These are phyloP conservation scores for Xiphophorus maculatus DNA, from an alignment of 2,113 vertebrate species.

Conservation along the genomic window DNA sequence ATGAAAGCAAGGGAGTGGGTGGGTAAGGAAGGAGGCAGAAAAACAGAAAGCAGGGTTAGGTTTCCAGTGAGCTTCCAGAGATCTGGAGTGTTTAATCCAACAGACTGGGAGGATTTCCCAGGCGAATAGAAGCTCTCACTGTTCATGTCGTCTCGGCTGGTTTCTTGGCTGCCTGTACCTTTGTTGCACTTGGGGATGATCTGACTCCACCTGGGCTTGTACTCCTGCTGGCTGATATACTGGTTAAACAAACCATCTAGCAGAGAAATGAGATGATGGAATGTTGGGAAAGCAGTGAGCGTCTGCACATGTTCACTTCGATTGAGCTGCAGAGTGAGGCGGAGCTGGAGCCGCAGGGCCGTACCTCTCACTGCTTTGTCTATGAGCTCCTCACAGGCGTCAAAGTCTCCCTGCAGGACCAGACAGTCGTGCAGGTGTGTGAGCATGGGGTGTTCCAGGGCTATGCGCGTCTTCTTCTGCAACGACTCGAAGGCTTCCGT, in stretches of 20 bases:
- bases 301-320: neutral
- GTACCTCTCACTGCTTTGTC: constrained; percentile 97
- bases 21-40: neutral
- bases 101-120: neutral
- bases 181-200: constrained; percentile 98
- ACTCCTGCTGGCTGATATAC: constrained; percentile 99
- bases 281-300: neutral
- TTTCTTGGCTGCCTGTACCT: constrained; percentile 82
- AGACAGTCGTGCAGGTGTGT: constrained; percentile 96
- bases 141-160: constrained; percentile 69
- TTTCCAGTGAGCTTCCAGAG: neutral
- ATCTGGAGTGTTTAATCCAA: constrained; percentile 16
- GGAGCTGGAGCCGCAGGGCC: neutral
- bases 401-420: constrained; percentile 95
- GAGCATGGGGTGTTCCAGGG: constrained; percentile 96
- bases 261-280: constrained; percentile 23
- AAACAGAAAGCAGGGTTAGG: constrained; percentile 1
- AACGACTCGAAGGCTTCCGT: constrained; percentile 98
- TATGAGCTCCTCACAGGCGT: constrained; percentile 96
- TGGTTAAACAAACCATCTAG: constrained; percentile 97
- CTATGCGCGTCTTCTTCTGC: constrained; percentile 98
- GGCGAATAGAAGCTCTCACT: constrained; percentile 62
- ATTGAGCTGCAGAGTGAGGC: neutral
- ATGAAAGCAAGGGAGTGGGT: constrained; percentile 2
- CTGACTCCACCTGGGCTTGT: constrained; percentile 98